Conservation (phyloP, 2,113 vertebrate species). For the Phoxinus phoxinus region DNA sequence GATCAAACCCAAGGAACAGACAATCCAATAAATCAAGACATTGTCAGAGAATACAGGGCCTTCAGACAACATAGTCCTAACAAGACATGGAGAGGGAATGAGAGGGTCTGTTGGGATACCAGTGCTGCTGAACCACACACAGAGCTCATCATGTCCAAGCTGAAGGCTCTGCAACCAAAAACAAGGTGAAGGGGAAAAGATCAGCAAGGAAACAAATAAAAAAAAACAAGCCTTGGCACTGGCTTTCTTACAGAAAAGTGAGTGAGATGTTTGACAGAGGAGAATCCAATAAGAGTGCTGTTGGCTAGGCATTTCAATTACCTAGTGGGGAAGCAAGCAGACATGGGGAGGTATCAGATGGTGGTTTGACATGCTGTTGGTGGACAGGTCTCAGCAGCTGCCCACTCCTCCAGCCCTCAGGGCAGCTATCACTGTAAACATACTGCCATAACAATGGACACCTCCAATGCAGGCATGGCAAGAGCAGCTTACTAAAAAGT, state of each 20-base stretch:
- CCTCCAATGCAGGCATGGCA: conserved; percentile 15
- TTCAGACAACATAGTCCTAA: conserved; percentile 46
- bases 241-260: conserved; percentile 36
- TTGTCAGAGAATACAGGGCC: conserved; percentile 46
- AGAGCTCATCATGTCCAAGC: conserved; percentile 13
- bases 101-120: not conserved
- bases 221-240: conserved; percentile 33
- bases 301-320: conserved; percentile 48
- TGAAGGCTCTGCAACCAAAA: conserved; percentile 16
- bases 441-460: conserved; percentile 30
- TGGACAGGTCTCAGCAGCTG: conserved; percentile 43
- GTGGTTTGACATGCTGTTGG: conserved; percentile 43
- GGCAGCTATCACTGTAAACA: conserved; percentile 36
- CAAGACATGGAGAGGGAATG: conserved; percentile 32
- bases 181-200: conserved; percentile 2
- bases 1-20: conserved; percentile 55
- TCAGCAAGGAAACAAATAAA: conserved; percentile 34
- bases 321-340: conserved; percentile 1
- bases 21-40: conserved; percentile 56
- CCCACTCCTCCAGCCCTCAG: conserved; percentile 36
- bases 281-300: conserved; percentile 43
- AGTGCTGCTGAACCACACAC: conserved; percentile 13
- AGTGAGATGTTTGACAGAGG: conserved; percentile 47
- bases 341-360: conserved; percentile 42
- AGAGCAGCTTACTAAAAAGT: conserved; percentile 24